Evolutionary conservation across 92 coral and sea anemone genomes (phyloP), one percentile per base, ranked within the genome.

Genomic region (Actinostola sp.): DNA sequence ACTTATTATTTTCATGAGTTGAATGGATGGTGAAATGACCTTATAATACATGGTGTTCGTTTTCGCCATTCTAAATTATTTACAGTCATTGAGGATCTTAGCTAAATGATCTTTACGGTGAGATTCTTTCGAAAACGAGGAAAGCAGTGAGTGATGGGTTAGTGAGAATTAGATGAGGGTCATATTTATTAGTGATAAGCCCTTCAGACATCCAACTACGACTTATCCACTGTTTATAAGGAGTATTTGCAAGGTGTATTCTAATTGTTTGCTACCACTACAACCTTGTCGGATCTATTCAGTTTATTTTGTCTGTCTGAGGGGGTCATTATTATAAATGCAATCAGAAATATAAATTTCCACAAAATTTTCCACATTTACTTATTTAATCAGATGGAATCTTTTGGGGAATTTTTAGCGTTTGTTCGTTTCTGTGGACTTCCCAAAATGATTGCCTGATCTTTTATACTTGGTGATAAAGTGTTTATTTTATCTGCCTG

Each of bases 161-260:
- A 25, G 35, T 7, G n/a, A 3, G 41, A 32, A 30, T n/a, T 13
- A 16, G 27, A 9, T 23, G 34, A 71, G 56, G 50, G 43, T 48
- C 30, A 8, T 9, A 10, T 11, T 28, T 44, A 27, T 44, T 32
- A 24, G 16, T 19, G 34, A 44, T 39, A 51, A 50, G 48, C 35
- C 24, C 12, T 45, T 10, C 19, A 29, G 51, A 49, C 70, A 63
- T 68, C 61, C 62, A 44, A 13, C 20, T 46, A n/a, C n/a, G 44
- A 26, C 3, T 36, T 71, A 53, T 36, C 42, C 42, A 36, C 64
- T 29, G 48, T 71, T 53, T 34, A 58, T 71, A 63, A 77, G 77
- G 78, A 83, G 68, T 84, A 62, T 84, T 68, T 81, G 86, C 90
- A 81, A 86, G 90, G 90, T 86, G 90, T 82, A 86, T 78, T 73